Evolutionary conservation across 2,113 vertebrate genomes (phyloP).

Genomic region (Vireo altiloquus): DNA sequence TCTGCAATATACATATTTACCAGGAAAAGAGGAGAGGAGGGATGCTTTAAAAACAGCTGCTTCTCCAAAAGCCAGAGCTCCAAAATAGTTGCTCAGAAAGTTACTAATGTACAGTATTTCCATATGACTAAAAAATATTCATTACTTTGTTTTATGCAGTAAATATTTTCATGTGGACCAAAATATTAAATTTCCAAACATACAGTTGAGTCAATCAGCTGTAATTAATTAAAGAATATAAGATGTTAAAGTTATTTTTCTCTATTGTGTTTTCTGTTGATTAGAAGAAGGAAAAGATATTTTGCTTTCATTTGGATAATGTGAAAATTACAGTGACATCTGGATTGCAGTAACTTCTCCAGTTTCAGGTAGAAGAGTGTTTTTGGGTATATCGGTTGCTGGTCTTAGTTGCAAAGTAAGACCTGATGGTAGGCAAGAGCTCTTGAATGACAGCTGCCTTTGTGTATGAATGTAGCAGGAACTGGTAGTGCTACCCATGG

Average conservation of each 20-base stretch:
- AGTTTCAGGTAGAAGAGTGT: not conserved
- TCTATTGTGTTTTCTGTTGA: not conserved
- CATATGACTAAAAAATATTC: not conserved
- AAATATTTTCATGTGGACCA: not conserved
- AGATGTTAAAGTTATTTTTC: not conserved
- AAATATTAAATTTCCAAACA: not conserved
- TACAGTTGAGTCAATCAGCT: not conserved
- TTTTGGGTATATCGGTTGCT: not conserved
- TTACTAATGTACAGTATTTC: not conserved
- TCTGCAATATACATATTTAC: not conserved
- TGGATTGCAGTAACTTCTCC: not conserved
- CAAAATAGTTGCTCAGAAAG: not conserved
- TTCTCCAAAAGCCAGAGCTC: not conserved
- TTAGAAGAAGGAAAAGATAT: not conserved
- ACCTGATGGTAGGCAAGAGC: not conserved
- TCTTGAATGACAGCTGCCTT: not conserved
- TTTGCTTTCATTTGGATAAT: not conserved
- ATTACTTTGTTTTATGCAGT: not conserved
- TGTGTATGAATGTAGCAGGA: not conserved
- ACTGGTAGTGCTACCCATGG: not conserved
- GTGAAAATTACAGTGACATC: not conserved
- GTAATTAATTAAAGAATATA: not conserved
- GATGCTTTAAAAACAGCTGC: not conserved
- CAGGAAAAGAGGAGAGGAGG: not conserved
- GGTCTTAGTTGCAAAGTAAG: not conserved